Evolutionary conservation across 2,797 vertebrate genomes (phyloP), one percentile per base, ranked within the genome.

Genomic region (Rallus crepitans): DNA sequence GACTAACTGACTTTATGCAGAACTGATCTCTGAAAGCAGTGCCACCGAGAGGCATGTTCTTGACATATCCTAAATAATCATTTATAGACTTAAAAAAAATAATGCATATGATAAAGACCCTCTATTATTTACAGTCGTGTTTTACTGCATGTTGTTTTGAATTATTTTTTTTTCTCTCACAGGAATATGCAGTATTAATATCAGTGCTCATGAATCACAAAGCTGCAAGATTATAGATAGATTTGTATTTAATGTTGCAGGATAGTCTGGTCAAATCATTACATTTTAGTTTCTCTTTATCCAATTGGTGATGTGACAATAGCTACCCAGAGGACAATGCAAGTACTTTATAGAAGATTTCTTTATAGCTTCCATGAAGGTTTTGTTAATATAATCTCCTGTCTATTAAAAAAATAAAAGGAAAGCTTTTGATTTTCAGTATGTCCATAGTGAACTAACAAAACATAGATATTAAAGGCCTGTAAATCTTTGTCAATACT

Each of bases 361-460:
- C 82, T 80, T 35, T 64, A 87, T 39, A 40, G 16, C 13, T 71
- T 91, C 63, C 11, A 5, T 30, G 31, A 73, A 76, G 28, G 17
- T 5, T 63, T 37, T 57, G 59, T 85, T 94, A 80, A 64, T 75
- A 35, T 45, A 94, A 77, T 50, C 28, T 92, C 45, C 84, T 90
- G 76, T 92, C 63, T 90, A 92, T 84, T 93, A 83, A 96, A 96
- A 95, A 92, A 39, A 39, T 40, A 90, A 75, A 91, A 91, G 30
- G 9, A 90, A 48, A 79, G 31, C 2, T 90, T 56, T 93, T 88
- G 27, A 9, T 87, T 90, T 93, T 71, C 37, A 83, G 7, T 71
- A 28, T 93, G 35, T 90, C 95, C 89, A 80, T 70, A 93, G 81
- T 66, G 28, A 91, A 55, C 27, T 31, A 73, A 55, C 4, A 66